Base-by-base conservation (phyloP, 1,140 invertebrate genomes). In the Leptinotarsa texana region DNA sequence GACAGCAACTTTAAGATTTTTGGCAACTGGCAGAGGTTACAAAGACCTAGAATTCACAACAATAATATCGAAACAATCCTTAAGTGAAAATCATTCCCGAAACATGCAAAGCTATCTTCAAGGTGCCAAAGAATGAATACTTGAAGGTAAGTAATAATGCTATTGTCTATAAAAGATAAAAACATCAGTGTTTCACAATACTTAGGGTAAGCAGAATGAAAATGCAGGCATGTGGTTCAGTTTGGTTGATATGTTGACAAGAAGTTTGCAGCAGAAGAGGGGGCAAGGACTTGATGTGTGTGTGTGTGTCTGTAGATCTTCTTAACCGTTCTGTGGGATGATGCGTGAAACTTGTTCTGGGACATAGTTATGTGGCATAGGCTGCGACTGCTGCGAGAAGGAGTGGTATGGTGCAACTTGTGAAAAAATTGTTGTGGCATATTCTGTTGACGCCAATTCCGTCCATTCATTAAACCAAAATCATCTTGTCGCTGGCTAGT, bases 381-480 rank as follows among this genome's bases (percentile, higher is more conserved):
- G 33, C 33, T 33, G 33, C 6, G 33, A 33, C 33, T 33, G 33
- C 33, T 33, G 33, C 33, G 33, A 33, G 33, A 33, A 33, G 6
- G 33, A 11, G 33, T 33, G 33, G 33, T 33, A 8, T 33, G 33
- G 33, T 33, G 1, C 33, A 33, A 33, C 27, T 33, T 33, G 27
- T 33, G 27, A 33, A 33, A 6, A 72, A 72, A 61, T 8, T 22
- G 24, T 72, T 18, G 51, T 15, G n/a, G 51, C n/a, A 57, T 13
- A 73, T 73, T 66, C 17, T 65, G 57, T 72, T 61, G 24, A 17
- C 49, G 24, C 17, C 49, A 51, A 13, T 51, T 17, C 49, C 49
- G 49, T 2, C 3, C 11, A n/a, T 15, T 15, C 13, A 51, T 51
- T 4, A 51, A 15, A 51, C 49, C 49, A n/a, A n/a, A n/a, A 51